These are phyloP conservation scores for Anastatus disparis DNA, from an alignment of 1,140 invertebrate genomes.

Conservation along the genomic window DNA sequence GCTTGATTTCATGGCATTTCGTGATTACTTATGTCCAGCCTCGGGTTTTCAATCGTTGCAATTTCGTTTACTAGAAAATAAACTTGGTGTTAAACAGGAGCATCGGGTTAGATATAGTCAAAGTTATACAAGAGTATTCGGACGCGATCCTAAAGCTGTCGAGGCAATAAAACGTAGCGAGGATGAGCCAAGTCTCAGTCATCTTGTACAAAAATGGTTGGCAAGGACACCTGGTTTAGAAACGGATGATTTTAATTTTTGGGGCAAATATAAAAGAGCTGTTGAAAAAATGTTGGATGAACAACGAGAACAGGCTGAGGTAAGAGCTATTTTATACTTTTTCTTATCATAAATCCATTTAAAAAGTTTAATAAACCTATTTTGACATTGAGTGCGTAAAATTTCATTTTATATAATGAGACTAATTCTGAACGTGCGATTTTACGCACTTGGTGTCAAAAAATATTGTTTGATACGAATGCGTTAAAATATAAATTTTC, in stretches of 20 bases:
- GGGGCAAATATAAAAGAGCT: constrained; percentile 86
- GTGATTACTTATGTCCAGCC: constrained; percentile 90
- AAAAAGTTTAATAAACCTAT: no score
- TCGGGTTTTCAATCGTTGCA: constrained; percentile 98
- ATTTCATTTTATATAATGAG: no score
- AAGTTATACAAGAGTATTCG: constrained; percentile 89
- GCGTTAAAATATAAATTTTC: no score
- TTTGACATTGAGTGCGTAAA: no score
- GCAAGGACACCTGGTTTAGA: constrained; percentile 93
- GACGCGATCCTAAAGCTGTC: constrained; percentile 78
- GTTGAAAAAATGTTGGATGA: constrained; percentile 80
- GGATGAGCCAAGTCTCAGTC: constrained; percentile 83
- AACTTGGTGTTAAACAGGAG: constrained; percentile 90
- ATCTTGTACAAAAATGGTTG: constrained; percentile 91
- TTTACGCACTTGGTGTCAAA: no score
- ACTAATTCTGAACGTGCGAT: no score
- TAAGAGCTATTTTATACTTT: no score
- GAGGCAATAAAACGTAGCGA: constrained; percentile 81
- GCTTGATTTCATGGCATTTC: constrained; percentile 96
- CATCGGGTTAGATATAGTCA: constrained; percentile 94
- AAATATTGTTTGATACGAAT: no score
- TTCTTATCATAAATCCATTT: no score
- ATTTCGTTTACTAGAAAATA: constrained; percentile 96
- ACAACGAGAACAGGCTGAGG: constrained; percentile 66
- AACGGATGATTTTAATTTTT: constrained; percentile 88